A percentile compares a stretch with the other conserved stretches of the same genome.
phyloP scores from a whole-genome alignment of 53 echinoderm and acorn worm genomes.

The Echinometra lucunter region DNA sequence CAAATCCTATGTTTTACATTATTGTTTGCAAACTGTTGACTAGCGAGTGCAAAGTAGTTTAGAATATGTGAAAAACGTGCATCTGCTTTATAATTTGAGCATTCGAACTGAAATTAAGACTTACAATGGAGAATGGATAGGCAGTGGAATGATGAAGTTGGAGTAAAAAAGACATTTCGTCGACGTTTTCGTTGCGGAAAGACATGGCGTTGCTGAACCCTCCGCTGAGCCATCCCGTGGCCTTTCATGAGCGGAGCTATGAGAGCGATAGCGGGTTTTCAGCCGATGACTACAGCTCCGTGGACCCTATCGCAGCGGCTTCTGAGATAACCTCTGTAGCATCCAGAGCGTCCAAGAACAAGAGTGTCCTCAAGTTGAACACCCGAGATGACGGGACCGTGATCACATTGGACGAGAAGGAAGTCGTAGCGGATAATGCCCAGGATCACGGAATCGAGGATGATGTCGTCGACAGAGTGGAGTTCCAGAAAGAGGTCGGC shows the following conservation, averaged over 20 bases:
- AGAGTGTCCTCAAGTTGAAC: neutral
- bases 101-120: neutral
- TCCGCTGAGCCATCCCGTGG: slow-evolving; percentile 54
- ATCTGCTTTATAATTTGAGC: neutral
- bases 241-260: slow-evolving; percentile 32
- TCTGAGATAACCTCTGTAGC: slow-evolving; percentile 60
- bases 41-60: neutral
- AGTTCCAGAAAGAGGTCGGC: neutral
- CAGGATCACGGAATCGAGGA: slow-evolving; percentile 17
- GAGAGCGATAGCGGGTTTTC: slow-evolving; percentile 65
- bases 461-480: neutral
- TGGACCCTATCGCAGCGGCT: slow-evolving; percentile 45
- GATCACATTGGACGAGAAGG: neutral
- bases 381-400: neutral
- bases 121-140: neutral
- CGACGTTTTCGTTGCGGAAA: neutral
- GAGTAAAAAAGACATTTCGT: neutral
- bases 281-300: slow-evolving; percentile 34
- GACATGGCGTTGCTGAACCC: slow-evolving; percentile 67
- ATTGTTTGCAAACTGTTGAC: slow-evolving; percentile 38
- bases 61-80: neutral
- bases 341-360: neutral
- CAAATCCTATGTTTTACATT: slow-evolving; percentile 14
- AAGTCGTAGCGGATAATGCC: neutral
- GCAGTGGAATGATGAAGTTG: neutral